Percentiles rank a stretch among this genome's conserved stretches.
These are phyloP conservation scores for Nemurella pictetii DNA, from an alignment of 2,888 invertebrate species.

Conservation along the genomic window DNA sequence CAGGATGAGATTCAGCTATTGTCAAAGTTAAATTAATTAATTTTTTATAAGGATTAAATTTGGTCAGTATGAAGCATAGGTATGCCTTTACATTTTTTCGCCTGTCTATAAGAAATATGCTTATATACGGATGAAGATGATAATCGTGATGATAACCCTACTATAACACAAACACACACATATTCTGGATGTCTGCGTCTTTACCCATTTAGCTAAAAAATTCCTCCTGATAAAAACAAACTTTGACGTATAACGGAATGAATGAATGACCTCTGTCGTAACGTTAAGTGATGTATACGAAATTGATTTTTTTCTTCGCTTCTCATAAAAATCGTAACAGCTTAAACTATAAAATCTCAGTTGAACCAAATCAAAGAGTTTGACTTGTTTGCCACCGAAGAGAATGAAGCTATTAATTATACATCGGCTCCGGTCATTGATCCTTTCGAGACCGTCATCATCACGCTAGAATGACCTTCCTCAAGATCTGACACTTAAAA, in stretches of 20 bases:
- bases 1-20: too few species aligned
- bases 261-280: constrained; percentile 28
- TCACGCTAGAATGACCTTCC: constrained; percentile 15
- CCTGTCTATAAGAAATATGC: background rate
- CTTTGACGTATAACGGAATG: constrained; percentile 2
- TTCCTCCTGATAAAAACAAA: background rate
- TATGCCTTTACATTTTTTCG: too few species aligned
- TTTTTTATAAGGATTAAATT: too few species aligned
- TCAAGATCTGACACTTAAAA: background rate
- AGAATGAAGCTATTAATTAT: background rate
- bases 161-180: background rate
- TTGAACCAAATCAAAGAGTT: background rate
- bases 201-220: background rate
- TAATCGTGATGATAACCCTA: background rate
- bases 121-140: background rate
- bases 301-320: background rate
- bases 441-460: constrained; percentile 10
- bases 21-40: too few species aligned
- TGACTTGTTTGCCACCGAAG: background rate
- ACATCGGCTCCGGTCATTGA: constrained; percentile 4
- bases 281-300: background rate
- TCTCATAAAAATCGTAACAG: background rate
- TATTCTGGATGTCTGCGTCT: background rate
- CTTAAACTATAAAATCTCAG: background rate
- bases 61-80: too few species aligned